Conservation (phyloP, 2,113 vertebrate genomes). For the Larimichthys polyactis region DNA sequence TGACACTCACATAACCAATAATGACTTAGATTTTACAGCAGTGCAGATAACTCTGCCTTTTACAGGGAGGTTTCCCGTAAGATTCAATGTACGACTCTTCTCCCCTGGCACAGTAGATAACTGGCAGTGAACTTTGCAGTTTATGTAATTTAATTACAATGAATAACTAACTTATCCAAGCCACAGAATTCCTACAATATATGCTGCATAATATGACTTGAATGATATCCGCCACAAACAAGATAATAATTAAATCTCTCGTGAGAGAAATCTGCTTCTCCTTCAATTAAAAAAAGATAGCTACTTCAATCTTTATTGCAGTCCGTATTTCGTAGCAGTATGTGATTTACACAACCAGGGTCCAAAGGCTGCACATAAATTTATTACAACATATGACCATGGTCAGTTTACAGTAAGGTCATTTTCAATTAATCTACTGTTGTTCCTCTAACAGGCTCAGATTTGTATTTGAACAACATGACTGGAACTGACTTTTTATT, state of each 20-base stretch:
- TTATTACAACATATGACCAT: constrained; percentile 21
- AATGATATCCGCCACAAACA: not conserved
- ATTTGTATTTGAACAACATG: not conserved
- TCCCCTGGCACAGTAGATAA: not conserved
- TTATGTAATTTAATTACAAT: no score
- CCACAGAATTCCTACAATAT: not conserved
- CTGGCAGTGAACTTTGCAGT: not conserved
- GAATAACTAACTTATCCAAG: not conserved
- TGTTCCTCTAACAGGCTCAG: not conserved
- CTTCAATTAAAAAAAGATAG: not conserved
- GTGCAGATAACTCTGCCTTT: not conserved
- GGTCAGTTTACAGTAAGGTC: not conserved
- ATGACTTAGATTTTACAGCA: not conserved
- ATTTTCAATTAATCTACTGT: not conserved
- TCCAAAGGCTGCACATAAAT: constrained; percentile 66
- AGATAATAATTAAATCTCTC: not conserved
- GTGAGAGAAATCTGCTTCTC: not conserved
- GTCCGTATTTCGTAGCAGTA: constrained; percentile 16
- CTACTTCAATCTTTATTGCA: constrained; percentile 54
- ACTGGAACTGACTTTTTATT: not conserved
- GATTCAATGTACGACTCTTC: not conserved
- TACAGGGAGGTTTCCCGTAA: not conserved
- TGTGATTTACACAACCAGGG: constrained; percentile 25
- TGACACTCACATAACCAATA: not conserved
- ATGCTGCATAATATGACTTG: not conserved